Evolutionary conservation across 2,888 invertebrate species (phyloP), one percentile per base, ranked within the genome.

Genomic region (Caenorhabditis wallacei): DNA sequence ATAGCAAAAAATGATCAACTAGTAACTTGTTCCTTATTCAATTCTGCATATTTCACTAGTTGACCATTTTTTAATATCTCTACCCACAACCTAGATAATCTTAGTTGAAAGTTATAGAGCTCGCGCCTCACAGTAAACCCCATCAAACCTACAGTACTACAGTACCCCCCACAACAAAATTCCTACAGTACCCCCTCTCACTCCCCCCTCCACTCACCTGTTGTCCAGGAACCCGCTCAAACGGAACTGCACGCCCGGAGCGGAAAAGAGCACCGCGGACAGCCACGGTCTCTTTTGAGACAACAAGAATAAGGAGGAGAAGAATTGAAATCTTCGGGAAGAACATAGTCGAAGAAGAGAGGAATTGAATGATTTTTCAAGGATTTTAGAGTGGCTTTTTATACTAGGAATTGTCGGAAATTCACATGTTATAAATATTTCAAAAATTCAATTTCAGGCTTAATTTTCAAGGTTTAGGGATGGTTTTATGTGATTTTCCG

Each of bases 201-300:
- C 3, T 3, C 22, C 37, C 3, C n/a, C 37, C 53, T 3, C 20
- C 4, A 35, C 53, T 53, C 24, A 80, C 80, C 80, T 80, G 80
- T 56, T 69, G 68, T 37, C 82, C 82, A 22, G 64, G 56, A 13
- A 53, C 63, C 4, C 70, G 48, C 46, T 75, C 71, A 59, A 71
- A 71, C 46, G 82, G 82, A 56, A 64, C 66, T 20, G 89, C 84
- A 37, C 89, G 72, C 24, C 89, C 89, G 48, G 89, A 85, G 20
- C 89, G 87, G 82, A 89, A 89, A 10, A 89, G 79, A 37, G 89
- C 89, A 10, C 89, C 89, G n/a, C 89, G 88, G 18, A 89, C 80
- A 59, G 84, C 79, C 3, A 16, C 18, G 10, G 40, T 18, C 24
- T 69, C 70, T 7, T 43, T 10, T 11, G 37, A n/a, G 40, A 69